A percentile compares a stretch with the other conserved stretches of the same genome.
phyloP scores from a whole-genome alignment of 2,797 vertebrate species.

The Halcyon leucocephala region DNA sequence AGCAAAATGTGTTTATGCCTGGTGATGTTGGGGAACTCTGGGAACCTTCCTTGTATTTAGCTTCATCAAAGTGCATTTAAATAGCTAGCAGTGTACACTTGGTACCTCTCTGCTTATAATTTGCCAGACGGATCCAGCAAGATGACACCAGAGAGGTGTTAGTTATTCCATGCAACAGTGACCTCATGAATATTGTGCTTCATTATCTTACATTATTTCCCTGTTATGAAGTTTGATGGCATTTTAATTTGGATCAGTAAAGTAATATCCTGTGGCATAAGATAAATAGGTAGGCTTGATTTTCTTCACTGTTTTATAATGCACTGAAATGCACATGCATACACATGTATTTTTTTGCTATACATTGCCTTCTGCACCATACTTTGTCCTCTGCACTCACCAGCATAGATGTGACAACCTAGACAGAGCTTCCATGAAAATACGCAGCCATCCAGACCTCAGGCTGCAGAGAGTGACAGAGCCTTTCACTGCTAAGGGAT shows the following conservation, averaged over 20 bases:
- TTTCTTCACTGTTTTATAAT: background rate
- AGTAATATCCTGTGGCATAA: constrained; percentile 20
- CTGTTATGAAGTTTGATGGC: background rate
- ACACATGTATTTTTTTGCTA: background rate
- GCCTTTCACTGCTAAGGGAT: background rate
- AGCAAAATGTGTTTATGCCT: constrained; percentile 39
- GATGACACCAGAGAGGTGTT: constrained; percentile 23
- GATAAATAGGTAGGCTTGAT: background rate
- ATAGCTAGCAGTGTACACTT: background rate
- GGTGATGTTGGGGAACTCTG: background rate
- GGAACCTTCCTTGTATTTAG: constrained; percentile 23
- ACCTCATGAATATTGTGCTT: constrained; percentile 34
- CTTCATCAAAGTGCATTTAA: constrained; percentile 39
- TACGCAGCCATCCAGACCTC: background rate
- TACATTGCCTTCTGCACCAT: background rate
- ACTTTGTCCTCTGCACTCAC: background rate
- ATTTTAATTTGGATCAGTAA: constrained; percentile 22
- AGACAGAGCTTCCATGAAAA: background rate
- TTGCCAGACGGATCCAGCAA: background rate
- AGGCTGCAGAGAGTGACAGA: background rate
- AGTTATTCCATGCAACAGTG: constrained; percentile 35
- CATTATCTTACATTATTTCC: constrained; percentile 24
- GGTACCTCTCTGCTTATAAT: background rate
- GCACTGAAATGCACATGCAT: background rate
- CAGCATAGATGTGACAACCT: background rate